These are phyloP conservation scores for Drosophila nebulosa DNA, from an alignment of 1,140 invertebrate genomes.

Conservation along the genomic window DNA sequence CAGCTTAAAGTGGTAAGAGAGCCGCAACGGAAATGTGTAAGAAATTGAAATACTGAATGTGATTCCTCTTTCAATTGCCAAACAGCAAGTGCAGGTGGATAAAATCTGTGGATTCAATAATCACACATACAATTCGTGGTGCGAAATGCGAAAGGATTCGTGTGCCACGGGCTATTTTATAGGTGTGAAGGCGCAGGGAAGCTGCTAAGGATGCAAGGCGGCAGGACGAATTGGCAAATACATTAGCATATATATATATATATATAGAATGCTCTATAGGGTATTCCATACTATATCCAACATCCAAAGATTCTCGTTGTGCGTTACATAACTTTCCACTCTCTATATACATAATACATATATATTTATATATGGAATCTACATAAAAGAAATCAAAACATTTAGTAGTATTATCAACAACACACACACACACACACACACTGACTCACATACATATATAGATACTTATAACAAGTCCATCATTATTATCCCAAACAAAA, in stretches of 20 bases:
- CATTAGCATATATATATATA: slow-evolving; percentile 17
- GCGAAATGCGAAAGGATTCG: slow-evolving; percentile 91
- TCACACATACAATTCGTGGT: slow-evolving; percentile 92
- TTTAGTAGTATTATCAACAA: slow-evolving; percentile 58
- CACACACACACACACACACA: slow-evolving; percentile 18
- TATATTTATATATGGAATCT: slow-evolving; percentile 23
- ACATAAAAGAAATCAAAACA: slow-evolving; percentile 17
- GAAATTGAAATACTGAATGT: not conserved
- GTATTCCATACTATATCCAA: slow-evolving; percentile 48
- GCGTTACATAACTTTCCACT: slow-evolving; percentile 39
- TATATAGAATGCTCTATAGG: slow-evolving; percentile 25
- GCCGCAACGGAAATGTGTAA: not conserved
- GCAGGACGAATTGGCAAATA: slow-evolving; percentile 15
- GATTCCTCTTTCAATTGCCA: not conserved
- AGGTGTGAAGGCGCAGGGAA: slow-evolving; percentile 88
- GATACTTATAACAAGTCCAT: slow-evolving; percentile 27
- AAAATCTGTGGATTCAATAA: slow-evolving; percentile 91
- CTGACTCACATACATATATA: not conserved
- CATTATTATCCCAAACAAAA: slow-evolving; percentile 41
- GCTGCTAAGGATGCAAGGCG: slow-evolving; percentile 34
- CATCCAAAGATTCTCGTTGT: slow-evolving; percentile 76
- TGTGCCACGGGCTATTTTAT: slow-evolving; percentile 91
- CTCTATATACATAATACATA: no score
- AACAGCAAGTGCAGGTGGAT: slow-evolving; percentile 38
- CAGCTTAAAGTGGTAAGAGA: slow-evolving; percentile 44